Base-by-base conservation (phyloP, 2,888 invertebrate species). In the Sphaerophoria taeniata region DNA sequence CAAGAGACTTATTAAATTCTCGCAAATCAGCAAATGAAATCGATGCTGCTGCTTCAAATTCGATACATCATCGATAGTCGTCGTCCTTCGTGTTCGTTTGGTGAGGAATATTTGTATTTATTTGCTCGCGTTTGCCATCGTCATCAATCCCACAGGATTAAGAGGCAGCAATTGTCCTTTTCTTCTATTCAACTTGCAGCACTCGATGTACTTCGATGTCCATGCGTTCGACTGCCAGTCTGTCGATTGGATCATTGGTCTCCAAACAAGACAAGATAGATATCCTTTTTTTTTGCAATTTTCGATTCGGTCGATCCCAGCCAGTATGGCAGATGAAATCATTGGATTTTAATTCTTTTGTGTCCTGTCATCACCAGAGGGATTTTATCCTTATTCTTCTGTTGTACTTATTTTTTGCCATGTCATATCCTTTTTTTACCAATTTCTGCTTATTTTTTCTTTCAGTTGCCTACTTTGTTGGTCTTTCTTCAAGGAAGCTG, bases 341-440 rank as follows among this genome's bases (percentile, higher is more conserved):
- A 86, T 86, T 86, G 86, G 82, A 86, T 86, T 86, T 86, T 86
- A 86, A 86, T 86, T 86, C 86, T 86, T 86, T 86, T 86, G 86
- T 86, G 86, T 86, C 86, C 86, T 82, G 86, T 86, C 86, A 86
- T 86, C 86, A 78, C 86, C 86, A 86, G 77, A 78, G 86, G 86
- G 86, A 86, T 58, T 24, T 86, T 78, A 76, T 74, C 82, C 60
- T 79, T 51, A 14, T 55, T 74, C 33, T 61, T 56, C 69, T 70
- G 70, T 70, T 70, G 70, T 70, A 33, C 34, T 70, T 70, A 58
- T 65, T 75, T 43, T 79, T 63, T 80, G 80, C 56, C 67, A 69
- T 80, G 84, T 84, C 75, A 79, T 84, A 84, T 84, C 75, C 55
- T 63, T 83, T 78, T 43, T 65, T 58, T 53, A 6, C 3, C 3